Base-by-base conservation (phyloP, 2,888 invertebrate genomes). In the Amiota communis region DNA sequence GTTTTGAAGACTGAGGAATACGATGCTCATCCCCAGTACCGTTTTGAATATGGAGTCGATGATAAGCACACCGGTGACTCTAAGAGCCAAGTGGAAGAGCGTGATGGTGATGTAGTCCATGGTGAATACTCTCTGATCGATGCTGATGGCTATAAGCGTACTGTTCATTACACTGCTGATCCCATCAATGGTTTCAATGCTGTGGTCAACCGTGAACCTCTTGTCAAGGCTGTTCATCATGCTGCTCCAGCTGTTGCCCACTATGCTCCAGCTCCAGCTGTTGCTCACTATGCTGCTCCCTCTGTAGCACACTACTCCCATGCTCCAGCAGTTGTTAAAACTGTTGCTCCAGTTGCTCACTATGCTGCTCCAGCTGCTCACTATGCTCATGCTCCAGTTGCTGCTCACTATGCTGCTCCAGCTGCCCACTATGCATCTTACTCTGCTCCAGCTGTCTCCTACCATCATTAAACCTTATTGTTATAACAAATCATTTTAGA, bases 41-140 rank as follows among this genome's bases (percentile, higher is more conserved):
- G 85, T 76, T 90, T 86, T 79, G 84, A 86, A n/a, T 90, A 90
- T 73, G 89, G 88, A 65, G 87, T 90, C 2, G 86, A 88, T 63
- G 90, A 90, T 74, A 79, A 81, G 0, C 73, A 88, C 2, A 88
- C 90, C 1, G 90, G 90, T 17, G 90, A 90, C 70, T 87, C 88
- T 53, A 90, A 90, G 80, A 87, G 84, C 70, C 90, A 90, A 80
- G 85, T 87, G 76, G 90, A 90, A 80, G 81, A 87, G 12, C 87
- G 89, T 4, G 87, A 88, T 77, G 89, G 89, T 63, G 90, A 89
- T 72, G 87, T 89, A 12, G 90, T 90, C 23, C 87, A 86, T 57
- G 90, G 90, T 74, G 88, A 88, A 82, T 90, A 90, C 74, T 87
- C 90, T 0, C 79, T 90, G 75, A 82, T 88, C 68, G 90, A 90